Percentiles rank a stretch among this genome's conserved stretches.
Conservation (phyloP, 2,888 invertebrate species). For the Apeira syringaria region DNA sequence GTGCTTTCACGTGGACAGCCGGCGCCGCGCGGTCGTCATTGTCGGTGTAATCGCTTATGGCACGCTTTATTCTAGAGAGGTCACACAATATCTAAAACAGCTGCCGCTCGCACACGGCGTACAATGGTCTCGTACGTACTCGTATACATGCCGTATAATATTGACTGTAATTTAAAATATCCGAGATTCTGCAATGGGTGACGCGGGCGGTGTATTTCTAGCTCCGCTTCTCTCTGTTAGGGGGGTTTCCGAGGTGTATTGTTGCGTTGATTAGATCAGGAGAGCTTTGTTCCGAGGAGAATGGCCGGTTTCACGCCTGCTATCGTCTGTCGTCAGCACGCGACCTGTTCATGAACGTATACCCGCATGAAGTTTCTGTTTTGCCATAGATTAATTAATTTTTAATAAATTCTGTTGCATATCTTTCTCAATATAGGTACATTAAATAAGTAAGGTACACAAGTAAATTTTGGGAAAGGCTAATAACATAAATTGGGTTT, state of each 20-base stretch:
- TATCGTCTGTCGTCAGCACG: slow-evolving; percentile 61
- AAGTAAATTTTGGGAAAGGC: too few species aligned
- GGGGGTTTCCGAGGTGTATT: slow-evolving; percentile 72
- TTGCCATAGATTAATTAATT: too few species aligned
- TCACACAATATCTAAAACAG: slow-evolving; percentile 79
- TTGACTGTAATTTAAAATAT: slow-evolving; percentile 80
- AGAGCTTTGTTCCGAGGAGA: slow-evolving; percentile 70
- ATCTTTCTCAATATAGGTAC: too few species aligned
- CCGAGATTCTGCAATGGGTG: slow-evolving; percentile 47
- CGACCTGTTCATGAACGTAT: slow-evolving; percentile 53
- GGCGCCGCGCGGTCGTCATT: slow-evolving; percentile 42
- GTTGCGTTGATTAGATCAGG: slow-evolving; percentile 80
- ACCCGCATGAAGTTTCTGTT: too few species aligned
- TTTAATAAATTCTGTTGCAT: too few species aligned
- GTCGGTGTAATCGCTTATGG: slow-evolving; percentile 59
- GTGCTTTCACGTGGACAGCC: slow-evolving; percentile 28
- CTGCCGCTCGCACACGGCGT: slow-evolving; percentile 70
- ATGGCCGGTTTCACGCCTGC: slow-evolving; percentile 56
- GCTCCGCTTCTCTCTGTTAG: slow-evolving; percentile 56
- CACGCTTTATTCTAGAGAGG: slow-evolving; percentile 70
- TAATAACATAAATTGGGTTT: too few species aligned
- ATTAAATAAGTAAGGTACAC: too few species aligned
- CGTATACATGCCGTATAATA: slow-evolving; percentile 72
- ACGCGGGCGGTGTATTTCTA: slow-evolving; percentile 61
- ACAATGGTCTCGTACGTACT: slow-evolving; percentile 76